Base-by-base conservation (phyloP, 2,113 vertebrate species). In the Aspidoscelis tigris region DNA sequence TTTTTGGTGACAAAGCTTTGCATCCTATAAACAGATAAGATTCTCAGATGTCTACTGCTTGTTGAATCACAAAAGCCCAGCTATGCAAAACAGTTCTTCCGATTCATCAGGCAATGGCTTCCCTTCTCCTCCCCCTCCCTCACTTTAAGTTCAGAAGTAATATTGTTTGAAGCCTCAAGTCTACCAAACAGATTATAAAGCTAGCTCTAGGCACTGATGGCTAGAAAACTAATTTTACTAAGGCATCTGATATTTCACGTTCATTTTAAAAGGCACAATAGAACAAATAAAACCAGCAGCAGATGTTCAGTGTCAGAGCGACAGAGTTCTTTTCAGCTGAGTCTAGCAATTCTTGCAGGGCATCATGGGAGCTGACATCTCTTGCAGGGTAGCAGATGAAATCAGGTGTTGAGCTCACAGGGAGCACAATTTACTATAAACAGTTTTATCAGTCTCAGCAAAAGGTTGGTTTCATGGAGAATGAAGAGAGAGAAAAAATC, bases 351-450 rank as follows among this genome's bases (percentile, higher is more conserved):
- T 96, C 95, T 92, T 93, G 86, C 88, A 92, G 90, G 91, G 90
- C 87, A 93, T 90, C 92, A 86, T 93, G 94, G 95, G 95, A 96
- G 93, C 91, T 91, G 92, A 85, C 93, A 91, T 88, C 92, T 92
- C 86, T 91, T 88, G 80, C 93, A 91, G 95, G 93, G 95, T 89
- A 86, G 85, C 76, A 93, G 89, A 96, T 96, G 93, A 96, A 96
- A 96, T 97, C 96, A 95, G 94, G 88, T 96, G 94, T 95, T 95
- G 91, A 94, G 91, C 95, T 89, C 90, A 90, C 82, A 93, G 93
- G 93, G 92, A 93, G 87, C 1, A 92, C 92, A 93, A 94, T 94
- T 90, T 92, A 90, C 90, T 85, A 65, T 83, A 86, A 94, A 73
- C 26, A 55, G 78, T 94, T 96, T 93, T 93, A 93, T 92, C 91